phyloP scores from a whole-genome alignment of 1,140 invertebrate genomes.

The Nomia melanderi region DNA sequence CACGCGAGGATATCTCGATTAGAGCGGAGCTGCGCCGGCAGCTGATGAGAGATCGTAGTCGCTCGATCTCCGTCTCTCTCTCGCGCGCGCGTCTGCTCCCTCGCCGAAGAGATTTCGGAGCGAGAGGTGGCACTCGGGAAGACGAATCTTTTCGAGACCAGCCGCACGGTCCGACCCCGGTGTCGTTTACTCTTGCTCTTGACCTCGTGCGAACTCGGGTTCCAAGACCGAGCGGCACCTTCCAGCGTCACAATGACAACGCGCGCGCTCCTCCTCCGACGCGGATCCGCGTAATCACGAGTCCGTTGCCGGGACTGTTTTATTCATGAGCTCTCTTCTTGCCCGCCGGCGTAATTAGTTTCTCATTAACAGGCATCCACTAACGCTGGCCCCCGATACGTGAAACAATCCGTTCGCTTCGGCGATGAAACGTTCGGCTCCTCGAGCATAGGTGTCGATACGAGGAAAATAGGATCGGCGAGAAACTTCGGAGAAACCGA shows the following conservation, averaged over 20 bases:
- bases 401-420: neutral
- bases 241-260: conserved; percentile 12
- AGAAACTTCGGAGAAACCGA: too few relatives aligned
- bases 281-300: conserved; percentile 27
- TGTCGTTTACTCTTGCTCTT: conserved; percentile 64
- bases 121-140: too few relatives aligned
- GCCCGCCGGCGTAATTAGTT: conserved; percentile 13
- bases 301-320: conserved; percentile 25
- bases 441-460: too few relatives aligned
- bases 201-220: conserved; percentile 58
- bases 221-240: conserved; percentile 27
- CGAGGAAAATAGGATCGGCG: too few relatives aligned
- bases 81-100: neutral
- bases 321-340: conserved; percentile 29
- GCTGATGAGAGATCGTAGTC: conserved; percentile 1
- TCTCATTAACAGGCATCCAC: conserved; percentile 7
- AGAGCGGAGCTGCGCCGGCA: conserved; percentile 34
- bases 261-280: conserved; percentile 6
- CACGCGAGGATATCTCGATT: neutral
- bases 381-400: neutral
- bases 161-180: conserved; percentile 14
- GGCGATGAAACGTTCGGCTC: too few relatives aligned
- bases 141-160: conserved; percentile 35
- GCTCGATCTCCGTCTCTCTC: too few relatives aligned
- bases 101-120: neutral